phyloP scores from a whole-genome alignment of 2,797 vertebrate genomes.

The Myripristis jacobus region DNA sequence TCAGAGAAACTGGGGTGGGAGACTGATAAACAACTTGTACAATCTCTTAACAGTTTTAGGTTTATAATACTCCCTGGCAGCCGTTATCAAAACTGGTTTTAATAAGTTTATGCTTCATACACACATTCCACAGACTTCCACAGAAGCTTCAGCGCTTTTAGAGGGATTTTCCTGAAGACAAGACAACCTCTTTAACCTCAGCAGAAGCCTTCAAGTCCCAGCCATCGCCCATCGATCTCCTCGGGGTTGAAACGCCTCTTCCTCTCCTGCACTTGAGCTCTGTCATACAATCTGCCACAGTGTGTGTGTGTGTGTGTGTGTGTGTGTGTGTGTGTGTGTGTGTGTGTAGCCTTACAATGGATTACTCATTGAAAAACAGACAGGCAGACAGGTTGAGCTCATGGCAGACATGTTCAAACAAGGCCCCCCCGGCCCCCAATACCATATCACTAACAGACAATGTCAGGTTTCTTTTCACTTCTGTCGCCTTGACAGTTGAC shows the following conservation, averaged over 20 bases:
- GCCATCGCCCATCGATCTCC: conserved; percentile 50
- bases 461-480: conserved; percentile 60
- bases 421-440: conserved; percentile 22
- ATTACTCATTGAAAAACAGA: conserved; percentile 79
- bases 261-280: conserved; percentile 44
- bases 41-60: not conserved
- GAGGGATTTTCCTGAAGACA: conserved; percentile 10
- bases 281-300: conserved; percentile 45
- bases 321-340: conserved; percentile 31
- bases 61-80: not conserved
- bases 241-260: conserved; percentile 45
- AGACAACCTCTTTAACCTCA: conserved; percentile 36
- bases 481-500: conserved; percentile 56
- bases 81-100: not conserved
- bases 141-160: conserved; percentile 8
- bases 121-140: not conserved
- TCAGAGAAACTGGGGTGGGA: not conserved
- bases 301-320: conserved; percentile 21
- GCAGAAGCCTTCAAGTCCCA: conserved; percentile 33
- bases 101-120: too few species aligned
- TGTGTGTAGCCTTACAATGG: conserved; percentile 66
- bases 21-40: not conserved
- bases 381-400: conserved; percentile 64
- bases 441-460: conserved; percentile 67
- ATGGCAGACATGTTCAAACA: conserved; percentile 80